phyloP scores from a whole-genome alignment of 2,888 invertebrate genomes.

The Plemyria rubiginata region DNA sequence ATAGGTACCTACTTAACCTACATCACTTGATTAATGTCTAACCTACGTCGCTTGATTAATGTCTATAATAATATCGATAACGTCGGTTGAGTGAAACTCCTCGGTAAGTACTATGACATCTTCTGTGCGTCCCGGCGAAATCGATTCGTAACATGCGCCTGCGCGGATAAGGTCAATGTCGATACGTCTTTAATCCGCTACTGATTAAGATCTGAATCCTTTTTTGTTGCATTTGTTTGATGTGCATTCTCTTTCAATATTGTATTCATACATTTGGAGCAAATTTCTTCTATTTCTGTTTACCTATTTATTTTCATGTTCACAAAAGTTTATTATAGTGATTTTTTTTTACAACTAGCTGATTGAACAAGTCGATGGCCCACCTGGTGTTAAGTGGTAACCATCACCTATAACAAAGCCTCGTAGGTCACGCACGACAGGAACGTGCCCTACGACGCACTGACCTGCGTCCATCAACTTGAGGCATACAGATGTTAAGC shows the following conservation, averaged over 20 bases:
- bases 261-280: slow-evolving; percentile 10
- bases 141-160: slow-evolving; percentile 78
- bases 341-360: too few species aligned
- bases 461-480: too few species aligned
- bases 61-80: neutral
- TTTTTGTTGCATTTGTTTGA: slow-evolving; percentile 30
- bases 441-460: too few species aligned
- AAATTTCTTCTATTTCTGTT: neutral
- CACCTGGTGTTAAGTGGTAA: too few species aligned
- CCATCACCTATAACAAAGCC: too few species aligned
- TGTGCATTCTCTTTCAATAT: slow-evolving; percentile 24
- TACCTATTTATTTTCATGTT: neutral
- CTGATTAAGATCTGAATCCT: slow-evolving; percentile 59
- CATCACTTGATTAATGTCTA: neutral
- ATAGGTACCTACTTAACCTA: neutral
- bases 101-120: slow-evolving; percentile 5
- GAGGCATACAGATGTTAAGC: too few species aligned
- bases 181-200: slow-evolving; percentile 76
- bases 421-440: too few species aligned
- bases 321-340: neutral
- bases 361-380: too few species aligned
- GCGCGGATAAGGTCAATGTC: slow-evolving; percentile 79
- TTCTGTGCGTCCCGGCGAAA: slow-evolving; percentile 43
- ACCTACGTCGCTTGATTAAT: neutral
- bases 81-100: slow-evolving; percentile 14